Evolutionary conservation across 2,113 vertebrate genomes (phyloP).

Genomic region (Hyperopisus bebe): DNA sequence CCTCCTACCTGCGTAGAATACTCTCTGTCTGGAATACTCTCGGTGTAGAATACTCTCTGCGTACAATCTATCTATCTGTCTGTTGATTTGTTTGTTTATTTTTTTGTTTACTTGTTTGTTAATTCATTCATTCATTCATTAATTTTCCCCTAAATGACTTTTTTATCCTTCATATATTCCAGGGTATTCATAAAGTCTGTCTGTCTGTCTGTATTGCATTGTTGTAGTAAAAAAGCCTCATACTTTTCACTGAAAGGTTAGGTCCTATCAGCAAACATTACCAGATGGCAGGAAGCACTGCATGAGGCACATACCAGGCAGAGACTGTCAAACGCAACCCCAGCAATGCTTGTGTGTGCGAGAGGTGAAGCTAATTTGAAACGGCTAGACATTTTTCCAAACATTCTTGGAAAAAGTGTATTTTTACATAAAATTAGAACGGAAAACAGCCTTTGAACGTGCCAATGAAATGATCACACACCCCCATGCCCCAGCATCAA

Average conservation of each 20-base stretch:
- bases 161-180: too few relatives aligned
- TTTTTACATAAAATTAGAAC: neutral
- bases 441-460: neutral
- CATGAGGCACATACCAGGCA: neutral
- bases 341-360: neutral
- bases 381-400: neutral
- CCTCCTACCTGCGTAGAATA: neutral
- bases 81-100: too few relatives aligned
- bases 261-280: neutral
- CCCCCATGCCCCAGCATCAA: neutral
- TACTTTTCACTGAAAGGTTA: neutral
- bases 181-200: neutral
- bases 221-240: neutral
- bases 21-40: neutral
- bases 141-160: too few relatives aligned
- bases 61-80: neutral
- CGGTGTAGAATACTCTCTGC: neutral
- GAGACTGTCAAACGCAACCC: too few relatives aligned
- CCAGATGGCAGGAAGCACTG: neutral
- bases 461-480: neutral
- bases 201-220: neutral
- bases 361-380: neutral
- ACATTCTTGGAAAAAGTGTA: neutral
- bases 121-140: too few relatives aligned
- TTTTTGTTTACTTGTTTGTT: too few relatives aligned